These are phyloP conservation scores for Habrosyne pyritoides DNA, from an alignment of 2,888 invertebrate species.

Conservation along the genomic window DNA sequence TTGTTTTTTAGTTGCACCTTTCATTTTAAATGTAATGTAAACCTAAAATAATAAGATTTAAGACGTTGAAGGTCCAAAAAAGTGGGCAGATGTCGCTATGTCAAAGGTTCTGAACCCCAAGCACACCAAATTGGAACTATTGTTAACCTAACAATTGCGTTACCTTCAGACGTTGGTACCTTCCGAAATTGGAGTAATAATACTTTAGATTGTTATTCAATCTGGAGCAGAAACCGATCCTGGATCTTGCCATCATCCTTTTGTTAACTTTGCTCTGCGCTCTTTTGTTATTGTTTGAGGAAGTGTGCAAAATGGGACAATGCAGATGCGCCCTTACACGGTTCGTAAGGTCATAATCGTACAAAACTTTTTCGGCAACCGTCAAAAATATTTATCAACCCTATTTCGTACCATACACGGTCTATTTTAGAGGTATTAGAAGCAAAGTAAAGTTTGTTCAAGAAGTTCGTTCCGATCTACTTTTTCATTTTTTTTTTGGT, in stretches of 20 bases:
- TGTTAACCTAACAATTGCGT: slow-evolving; percentile 62
- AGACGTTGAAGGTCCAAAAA: slow-evolving; percentile 12
- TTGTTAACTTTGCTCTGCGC: slow-evolving; percentile 47
- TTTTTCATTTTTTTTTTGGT: slow-evolving; percentile 53
- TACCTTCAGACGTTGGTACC: slow-evolving; percentile 34
- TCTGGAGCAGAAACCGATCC: slow-evolving; percentile 61
- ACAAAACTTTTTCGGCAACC: slow-evolving; percentile 12
- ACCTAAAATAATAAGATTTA: slow-evolving; percentile 28
- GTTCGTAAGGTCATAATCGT: slow-evolving; percentile 39
- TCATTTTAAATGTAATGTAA: not conserved
- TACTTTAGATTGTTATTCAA: slow-evolving; percentile 68
- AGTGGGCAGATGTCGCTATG: slow-evolving; percentile 57
- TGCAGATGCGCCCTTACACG: slow-evolving; percentile 43
- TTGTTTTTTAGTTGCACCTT: not conserved
- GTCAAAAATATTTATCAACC: slow-evolving; percentile 15
- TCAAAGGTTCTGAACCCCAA: slow-evolving; percentile 51
- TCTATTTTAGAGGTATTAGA: slow-evolving; percentile 22
- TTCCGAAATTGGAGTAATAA: slow-evolving; percentile 65
- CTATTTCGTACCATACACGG: slow-evolving; percentile 15
- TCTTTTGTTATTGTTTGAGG: slow-evolving; percentile 58
- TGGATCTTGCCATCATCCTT: slow-evolving; percentile 34
- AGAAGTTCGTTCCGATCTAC: slow-evolving; percentile 65
- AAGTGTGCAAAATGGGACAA: slow-evolving; percentile 71
- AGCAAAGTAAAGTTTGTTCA: slow-evolving; percentile 28
- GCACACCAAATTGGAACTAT: slow-evolving; percentile 54